Conservation (phyloP, 2,797 vertebrate genomes). For the Pangasius macronema region DNA sequence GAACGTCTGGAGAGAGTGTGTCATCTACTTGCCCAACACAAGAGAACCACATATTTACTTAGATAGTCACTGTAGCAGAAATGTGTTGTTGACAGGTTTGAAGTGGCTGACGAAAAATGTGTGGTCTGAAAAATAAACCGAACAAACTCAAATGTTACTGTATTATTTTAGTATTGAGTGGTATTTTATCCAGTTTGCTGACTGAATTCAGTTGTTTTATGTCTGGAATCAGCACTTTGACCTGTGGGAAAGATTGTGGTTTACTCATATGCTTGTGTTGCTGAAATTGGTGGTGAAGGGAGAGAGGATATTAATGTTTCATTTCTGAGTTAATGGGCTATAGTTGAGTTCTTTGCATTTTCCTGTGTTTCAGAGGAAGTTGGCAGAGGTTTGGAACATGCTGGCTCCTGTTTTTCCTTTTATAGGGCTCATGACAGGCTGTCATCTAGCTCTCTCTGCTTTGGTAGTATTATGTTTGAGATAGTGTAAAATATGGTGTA, state of each 20-base stretch:
- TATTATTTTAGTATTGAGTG: neutral
- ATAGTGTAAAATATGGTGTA: neutral
- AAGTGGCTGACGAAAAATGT: neutral
- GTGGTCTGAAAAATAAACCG: neutral
- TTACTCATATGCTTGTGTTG: neutral
- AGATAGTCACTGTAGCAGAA: neutral
- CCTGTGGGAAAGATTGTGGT: neutral
- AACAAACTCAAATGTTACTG: neutral
- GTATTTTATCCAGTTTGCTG: neutral
- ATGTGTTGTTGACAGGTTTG: neutral
- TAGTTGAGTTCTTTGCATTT: neutral
- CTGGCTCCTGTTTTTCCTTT: neutral
- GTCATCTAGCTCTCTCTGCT: neutral
- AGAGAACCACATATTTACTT: neutral
- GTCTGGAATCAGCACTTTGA: neutral
- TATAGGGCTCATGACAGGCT: neutral
- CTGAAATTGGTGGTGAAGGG: neutral
- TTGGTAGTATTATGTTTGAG: neutral
- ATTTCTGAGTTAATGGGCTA: neutral
- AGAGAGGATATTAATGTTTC: constrained; percentile 8
- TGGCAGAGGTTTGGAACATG: neutral
- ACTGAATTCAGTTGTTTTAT: neutral
- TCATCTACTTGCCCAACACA: neutral
- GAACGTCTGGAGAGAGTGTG: neutral
- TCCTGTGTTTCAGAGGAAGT: neutral